Conservation (phyloP, 2,797 vertebrate genomes). For the Pseudochaenichthys georgianus region DNA sequence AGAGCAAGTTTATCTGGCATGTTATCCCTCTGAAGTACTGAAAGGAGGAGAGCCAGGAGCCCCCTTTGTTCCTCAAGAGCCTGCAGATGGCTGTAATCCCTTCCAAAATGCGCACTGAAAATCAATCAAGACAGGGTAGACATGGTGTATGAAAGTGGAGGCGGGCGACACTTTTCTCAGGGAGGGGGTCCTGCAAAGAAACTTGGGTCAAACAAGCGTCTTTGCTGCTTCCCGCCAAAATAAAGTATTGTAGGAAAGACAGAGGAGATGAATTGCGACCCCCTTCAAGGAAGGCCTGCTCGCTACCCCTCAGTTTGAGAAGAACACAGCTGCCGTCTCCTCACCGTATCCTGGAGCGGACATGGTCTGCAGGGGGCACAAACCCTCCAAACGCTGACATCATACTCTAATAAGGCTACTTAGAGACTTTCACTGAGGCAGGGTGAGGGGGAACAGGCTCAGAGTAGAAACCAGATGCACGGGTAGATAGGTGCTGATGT, state of each 20-base stretch:
- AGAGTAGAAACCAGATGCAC: background rate
- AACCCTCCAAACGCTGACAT: conserved; percentile 56
- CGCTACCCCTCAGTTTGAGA: conserved; percentile 46
- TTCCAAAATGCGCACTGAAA: conserved; percentile 84
- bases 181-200: conserved; percentile 65
- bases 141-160: conserved; percentile 72
- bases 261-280: conserved; percentile 67
- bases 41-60: conserved; percentile 71
- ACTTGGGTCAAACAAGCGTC: conserved; percentile 68
- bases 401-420: conserved; percentile 47
- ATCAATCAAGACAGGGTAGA: conserved; percentile 80
- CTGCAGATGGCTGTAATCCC: conserved; percentile 89
- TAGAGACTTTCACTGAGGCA: conserved; percentile 30
- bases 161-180: conserved; percentile 66
- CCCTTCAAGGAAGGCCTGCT: conserved; percentile 50
- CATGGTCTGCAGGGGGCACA: conserved; percentile 52
- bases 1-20: conserved; percentile 75
- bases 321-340: conserved; percentile 73
- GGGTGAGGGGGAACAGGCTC: conserved; percentile 6
- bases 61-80: conserved; percentile 86
- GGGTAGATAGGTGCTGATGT: background rate
- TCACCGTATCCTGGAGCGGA: conserved; percentile 38
- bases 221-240: conserved; percentile 83
- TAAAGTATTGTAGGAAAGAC: conserved; percentile 69
- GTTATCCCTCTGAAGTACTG: conserved; percentile 80